Evolutionary conservation across 2,888 invertebrate genomes (phyloP).

Genomic region (Polydrusus pterygomalis): DNA sequence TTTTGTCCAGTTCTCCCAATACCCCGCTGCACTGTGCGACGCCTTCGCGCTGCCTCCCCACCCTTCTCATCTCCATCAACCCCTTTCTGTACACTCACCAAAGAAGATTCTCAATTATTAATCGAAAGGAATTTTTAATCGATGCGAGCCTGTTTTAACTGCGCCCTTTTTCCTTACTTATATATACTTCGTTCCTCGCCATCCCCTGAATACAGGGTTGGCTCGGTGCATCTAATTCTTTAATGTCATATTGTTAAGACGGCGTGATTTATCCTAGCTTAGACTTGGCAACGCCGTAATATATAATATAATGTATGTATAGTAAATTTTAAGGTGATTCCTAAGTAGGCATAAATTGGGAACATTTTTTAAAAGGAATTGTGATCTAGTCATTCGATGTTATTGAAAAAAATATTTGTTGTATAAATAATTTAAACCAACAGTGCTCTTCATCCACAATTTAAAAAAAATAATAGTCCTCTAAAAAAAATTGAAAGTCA

Average conservation of each 20-base stretch:
- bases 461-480: too few relatives aligned
- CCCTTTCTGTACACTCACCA: constrained; percentile 69
- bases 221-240: constrained; percentile 10
- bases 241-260: neutral
- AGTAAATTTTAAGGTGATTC: too few relatives aligned
- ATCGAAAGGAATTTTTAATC: constrained; percentile 72
- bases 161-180: constrained; percentile 62
- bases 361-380: too few relatives aligned
- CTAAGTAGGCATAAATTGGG: too few relatives aligned
- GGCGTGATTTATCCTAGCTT: neutral
- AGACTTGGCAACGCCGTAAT: too few relatives aligned
- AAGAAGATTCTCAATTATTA: constrained; percentile 71
- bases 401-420: too few relatives aligned
- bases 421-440: too few relatives aligned
- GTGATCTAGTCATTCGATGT: too few relatives aligned
- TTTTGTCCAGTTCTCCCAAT: too few relatives aligned
- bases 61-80: constrained; percentile 65
- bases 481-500: too few relatives aligned
- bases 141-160: constrained; percentile 68
- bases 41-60: constrained; percentile 61
- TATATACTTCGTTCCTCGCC: constrained; percentile 54
- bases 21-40: neutral
- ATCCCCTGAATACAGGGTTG: constrained; percentile 43
- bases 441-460: too few relatives aligned
- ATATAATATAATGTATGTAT: too few relatives aligned